Base-by-base conservation (phyloP, 2,113 vertebrate genomes). In the Dryoscopus gambensis region DNA sequence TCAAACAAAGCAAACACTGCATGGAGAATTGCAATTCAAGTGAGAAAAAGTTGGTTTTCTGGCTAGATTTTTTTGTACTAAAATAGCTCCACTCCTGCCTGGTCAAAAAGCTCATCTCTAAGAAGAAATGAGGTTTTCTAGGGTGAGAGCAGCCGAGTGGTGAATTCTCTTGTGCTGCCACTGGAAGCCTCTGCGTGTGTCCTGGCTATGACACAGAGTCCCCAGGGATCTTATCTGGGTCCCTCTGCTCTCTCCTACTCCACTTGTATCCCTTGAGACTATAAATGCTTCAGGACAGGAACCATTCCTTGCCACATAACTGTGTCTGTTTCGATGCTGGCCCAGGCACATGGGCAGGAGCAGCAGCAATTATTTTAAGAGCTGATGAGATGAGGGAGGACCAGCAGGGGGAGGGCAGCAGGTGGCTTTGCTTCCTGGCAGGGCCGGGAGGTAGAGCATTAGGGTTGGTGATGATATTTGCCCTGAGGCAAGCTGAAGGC, bases 1-100 rank as follows among this genome's bases (percentile, higher is more conserved):
- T 52, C 71, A 77, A 90, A 93, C 68, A 93, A 93, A 92, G 89
- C 64, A 90, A 95, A 93, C 86, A 74, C 83, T 63, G 83, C 79
- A 84, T 47, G 52, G 47, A 68, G 93, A 95, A 92, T 90, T 74
- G 71, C 17, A 21, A 84, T 84, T 90, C 68, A 63, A 90, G 68
- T 75, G 76, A 90, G 80, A 74, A 93, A 57, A 95, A 37, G 63
- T 67, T 93, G 27, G 30, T 35, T 90, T 96, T 92, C 90, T 96
- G 86, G 77, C 20, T 95, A 70, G 47, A 70, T 77, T 84, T 94
- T 94, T 90, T 84, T 1, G 0, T 64, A 39, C 17, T 77, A 47
- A 88, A 93, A 84, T 59, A 95, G 19, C 24, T 90, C 27, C 0
- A 3, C 22, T 95, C 56, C 68, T 84, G 59, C 68, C 64, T 92